Evolutionary conservation across 1,140 invertebrate genomes (phyloP), one percentile per base, ranked within the genome.

Genomic region (Calliphora vicina): DNA sequence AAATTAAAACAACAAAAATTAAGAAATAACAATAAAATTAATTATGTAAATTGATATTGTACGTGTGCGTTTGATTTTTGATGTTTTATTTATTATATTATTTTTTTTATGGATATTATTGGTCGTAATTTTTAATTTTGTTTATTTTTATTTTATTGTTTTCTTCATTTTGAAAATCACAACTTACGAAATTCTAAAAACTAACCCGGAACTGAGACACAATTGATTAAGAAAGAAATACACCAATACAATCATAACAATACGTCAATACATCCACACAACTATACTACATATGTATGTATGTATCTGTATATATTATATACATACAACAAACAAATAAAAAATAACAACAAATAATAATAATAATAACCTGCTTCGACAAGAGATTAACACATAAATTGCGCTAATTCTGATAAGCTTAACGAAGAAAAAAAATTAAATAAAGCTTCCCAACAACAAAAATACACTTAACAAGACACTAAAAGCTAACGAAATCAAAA

Each of bases 321-420:
- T 57, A 1, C n/a, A 57, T 57, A 57, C 50, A 15, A 35, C 27
- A 29, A 27, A 73, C 10, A 73, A 29, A 73, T 27, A 73, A 27
- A 73, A 27, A 13, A 73, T 13, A 35, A 35, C 29, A 17, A 27
- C 13, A 29, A 35, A 74, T 17, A 17, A 13, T 29, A 74, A 20
- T 26, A 78, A 17, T 43, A 74, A 78, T 78, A 78, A 78, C 74
- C 74, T 78, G 74, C 74, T 78, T 78, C 35, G 74, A 78, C 35
- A 74, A 35, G 29, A 74, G 72, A 74, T 74, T 74, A 74, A 78
- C 74, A 78, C 74, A 43, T 43, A 78, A 17, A 45, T n/a, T 43
- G 74, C 20, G 74, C 74, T 78, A 43, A 78, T 78, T 78, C 74
- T 78, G 74, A 78, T 78, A 78, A 78, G 74, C 74, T 78, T 43